Base-by-base conservation (phyloP, 2,888 invertebrate genomes). In the Aphelenchoides bicaudatus region DNA sequence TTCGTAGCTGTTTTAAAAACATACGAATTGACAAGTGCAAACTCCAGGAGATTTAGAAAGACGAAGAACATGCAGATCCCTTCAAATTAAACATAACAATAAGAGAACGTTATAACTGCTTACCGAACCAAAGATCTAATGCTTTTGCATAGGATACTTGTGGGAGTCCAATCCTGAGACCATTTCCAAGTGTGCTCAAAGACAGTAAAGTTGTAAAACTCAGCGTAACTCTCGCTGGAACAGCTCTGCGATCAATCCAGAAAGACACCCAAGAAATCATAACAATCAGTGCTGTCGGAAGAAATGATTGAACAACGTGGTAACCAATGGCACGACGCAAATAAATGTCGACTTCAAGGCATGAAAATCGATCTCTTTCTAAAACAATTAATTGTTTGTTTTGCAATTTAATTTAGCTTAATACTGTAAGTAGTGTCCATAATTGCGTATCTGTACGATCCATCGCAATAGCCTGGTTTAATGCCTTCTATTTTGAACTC, bases 41-140 rank as follows among this genome's bases (percentile, higher is more conserved):
- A 74, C 43, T 74, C 74, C 47, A 74, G 63, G 30, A 74, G 67
- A 23, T 71, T 70, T 50, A 71, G 66, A 60, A 76, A 76, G 28
- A 76, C 74, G 62, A 76, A 76, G 50, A 74, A 65, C 74, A 76
- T 73, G 56, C 76, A 76, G 37, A 70, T 75, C 74, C 3, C n/a
- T 61, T 19, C 8, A 43, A 10, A 43, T n/a, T n/a, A n/a, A n/a
- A n/a, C n/a, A n/a, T n/a, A n/a, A n/a, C n/a, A n/a, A n/a, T n/a
- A n/a, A n/a, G n/a, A n/a, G n/a, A n/a, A n/a, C n/a, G n/a, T n/a
- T n/a, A n/a, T n/a, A n/a, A n/a, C 62, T 61, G 48, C 75, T 75
- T 72, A 63, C 76, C 76, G 64, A 70, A 76, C 75, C 75, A 76
- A 51, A 71, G 67, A 53, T 76, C 76, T 50, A 76, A 72, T 0